Conservation (phyloP, 1,140 invertebrate species). For the Thaumetopoea pityocampa region DNA sequence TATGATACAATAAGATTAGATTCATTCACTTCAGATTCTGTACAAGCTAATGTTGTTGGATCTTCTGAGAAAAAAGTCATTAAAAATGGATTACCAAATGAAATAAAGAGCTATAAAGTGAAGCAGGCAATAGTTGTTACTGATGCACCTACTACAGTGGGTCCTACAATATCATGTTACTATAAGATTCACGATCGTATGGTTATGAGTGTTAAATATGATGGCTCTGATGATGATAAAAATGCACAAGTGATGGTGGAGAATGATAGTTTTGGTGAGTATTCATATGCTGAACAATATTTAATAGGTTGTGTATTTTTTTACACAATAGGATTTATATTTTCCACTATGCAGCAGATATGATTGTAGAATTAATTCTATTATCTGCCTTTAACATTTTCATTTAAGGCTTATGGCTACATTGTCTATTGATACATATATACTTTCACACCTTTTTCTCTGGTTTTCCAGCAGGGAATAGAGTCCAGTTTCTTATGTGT, state of each 20-base stretch:
- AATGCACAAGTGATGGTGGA: conserved; percentile 51
- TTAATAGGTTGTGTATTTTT: neutral
- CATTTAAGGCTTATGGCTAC: too few relatives aligned
- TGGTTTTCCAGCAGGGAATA: too few relatives aligned
- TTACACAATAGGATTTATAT: neutral
- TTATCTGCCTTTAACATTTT: too few relatives aligned
- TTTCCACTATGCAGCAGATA: neutral
- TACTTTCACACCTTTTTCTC: too few relatives aligned
- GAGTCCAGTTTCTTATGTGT: too few relatives aligned
- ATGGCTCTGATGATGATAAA: conserved; percentile 49
- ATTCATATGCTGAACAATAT: conserved; percentile 5
- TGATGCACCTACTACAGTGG: conserved; percentile 28
- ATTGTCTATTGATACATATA: too few relatives aligned
- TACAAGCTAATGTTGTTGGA: conserved; percentile 28
- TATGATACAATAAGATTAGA: conserved; percentile 27
- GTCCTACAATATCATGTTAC: conserved; percentile 45
- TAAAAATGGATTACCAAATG: conserved; percentile 32
- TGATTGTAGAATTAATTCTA: too few relatives aligned
- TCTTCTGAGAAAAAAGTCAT: conserved; percentile 30
- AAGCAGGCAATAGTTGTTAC: conserved; percentile 35
- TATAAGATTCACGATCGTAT: conserved; percentile 55
- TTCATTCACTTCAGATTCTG: conserved; percentile 35
- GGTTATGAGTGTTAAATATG: conserved; percentile 48
- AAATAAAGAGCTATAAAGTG: conserved; percentile 41
- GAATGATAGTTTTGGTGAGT: conserved; percentile 56